A percentile compares a stretch with the other conserved stretches of the same genome.
These are phyloP conservation scores for Pseudochirops cupreus DNA, from an alignment of 2,797 vertebrate genomes.

Conservation along the genomic window DNA sequence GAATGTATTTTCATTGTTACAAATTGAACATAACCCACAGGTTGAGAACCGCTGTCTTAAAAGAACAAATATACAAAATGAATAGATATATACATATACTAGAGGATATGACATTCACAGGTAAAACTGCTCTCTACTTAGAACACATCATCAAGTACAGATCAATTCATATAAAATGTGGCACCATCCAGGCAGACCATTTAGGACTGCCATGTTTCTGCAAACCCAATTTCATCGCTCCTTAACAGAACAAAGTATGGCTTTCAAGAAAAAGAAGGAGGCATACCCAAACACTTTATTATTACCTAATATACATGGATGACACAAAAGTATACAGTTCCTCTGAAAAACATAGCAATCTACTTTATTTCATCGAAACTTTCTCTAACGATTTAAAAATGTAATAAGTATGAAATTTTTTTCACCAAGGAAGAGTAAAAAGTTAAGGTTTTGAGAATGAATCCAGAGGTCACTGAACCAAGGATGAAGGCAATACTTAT, in stretches of 20 bases:
- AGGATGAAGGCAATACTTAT: neutral
- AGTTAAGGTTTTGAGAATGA: neutral
- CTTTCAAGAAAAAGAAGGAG: neutral
- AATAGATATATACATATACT: no score
- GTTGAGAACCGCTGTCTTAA: no score
- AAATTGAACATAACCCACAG: no score
- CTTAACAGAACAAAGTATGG: neutral
- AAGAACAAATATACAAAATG: no score
- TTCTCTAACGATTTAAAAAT: neutral
- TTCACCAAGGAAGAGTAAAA: neutral
- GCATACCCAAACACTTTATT: neutral
- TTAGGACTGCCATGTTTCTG: neutral
- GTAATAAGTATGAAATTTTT: neutral
- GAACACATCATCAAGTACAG: no score
- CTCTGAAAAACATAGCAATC: neutral
- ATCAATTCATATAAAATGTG: no score
- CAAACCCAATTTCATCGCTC: neutral
- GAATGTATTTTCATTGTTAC: no score
- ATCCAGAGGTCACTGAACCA: no score
- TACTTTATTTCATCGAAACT: neutral
- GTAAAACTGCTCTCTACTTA: no score
- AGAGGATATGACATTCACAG: no score
- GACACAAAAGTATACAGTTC: neutral
- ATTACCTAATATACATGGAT: neutral
- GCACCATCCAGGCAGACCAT: no score